Evolutionary conservation across 2,888 invertebrate species (phyloP).

Genomic region (Malthinus seriepunctatus): DNA sequence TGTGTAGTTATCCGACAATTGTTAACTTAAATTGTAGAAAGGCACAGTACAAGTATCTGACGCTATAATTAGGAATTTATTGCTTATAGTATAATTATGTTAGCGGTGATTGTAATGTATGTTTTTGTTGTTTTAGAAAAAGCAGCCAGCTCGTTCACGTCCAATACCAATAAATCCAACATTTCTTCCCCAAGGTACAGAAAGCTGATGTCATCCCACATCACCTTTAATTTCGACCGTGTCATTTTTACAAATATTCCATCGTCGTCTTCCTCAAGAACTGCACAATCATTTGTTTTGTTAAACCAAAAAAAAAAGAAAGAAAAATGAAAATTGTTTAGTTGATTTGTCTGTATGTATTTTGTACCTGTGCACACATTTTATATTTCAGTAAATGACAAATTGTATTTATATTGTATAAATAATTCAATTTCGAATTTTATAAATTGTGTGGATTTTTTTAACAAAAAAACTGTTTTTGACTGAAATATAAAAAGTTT

Average conservation of each 20-base stretch:
- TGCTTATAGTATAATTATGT: no score
- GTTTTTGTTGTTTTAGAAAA: conserved; percentile 67
- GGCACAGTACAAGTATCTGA: no score
- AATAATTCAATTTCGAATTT: conserved; percentile 24
- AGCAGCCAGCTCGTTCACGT: conserved; percentile 75
- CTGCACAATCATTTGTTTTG: conserved; percentile 38
- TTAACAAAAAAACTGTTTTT: conserved; percentile 28
- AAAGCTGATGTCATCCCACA: conserved; percentile 57
- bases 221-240: conserved; percentile 27
- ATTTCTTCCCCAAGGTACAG: conserved; percentile 64
- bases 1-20: no score
- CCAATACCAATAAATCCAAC: conserved; percentile 80
- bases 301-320: conserved; percentile 11
- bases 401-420: conserved; percentile 22
- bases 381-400: conserved; percentile 25
- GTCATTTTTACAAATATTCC: conserved; percentile 36
- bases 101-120: no score
- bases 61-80: no score
- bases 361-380: conserved; percentile 27
- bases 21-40: no score
- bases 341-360: conserved; percentile 24
- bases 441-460: conserved; percentile 16
- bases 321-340: conserved; percentile 15
- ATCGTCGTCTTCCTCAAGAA: conserved; percentile 42
- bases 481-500: conserved; percentile 28